Conservation (phyloP, 2,113 vertebrate genomes). For the Mellivora capensis region DNA sequence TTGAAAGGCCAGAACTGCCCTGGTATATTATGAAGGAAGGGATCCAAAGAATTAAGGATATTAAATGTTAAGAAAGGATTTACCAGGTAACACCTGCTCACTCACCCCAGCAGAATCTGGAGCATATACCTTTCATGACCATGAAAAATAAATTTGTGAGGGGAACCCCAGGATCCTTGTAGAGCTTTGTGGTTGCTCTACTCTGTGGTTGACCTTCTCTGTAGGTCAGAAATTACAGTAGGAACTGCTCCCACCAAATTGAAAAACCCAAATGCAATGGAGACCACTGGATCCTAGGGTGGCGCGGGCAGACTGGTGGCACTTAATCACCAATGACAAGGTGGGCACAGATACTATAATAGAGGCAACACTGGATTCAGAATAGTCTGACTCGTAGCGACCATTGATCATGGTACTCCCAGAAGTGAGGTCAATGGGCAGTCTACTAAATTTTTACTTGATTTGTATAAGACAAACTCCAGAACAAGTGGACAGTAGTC, state of each 20-base stretch:
- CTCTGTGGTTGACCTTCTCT: not conserved
- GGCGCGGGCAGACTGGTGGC: not conserved
- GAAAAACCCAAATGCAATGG: not conserved
- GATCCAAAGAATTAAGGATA: not conserved
- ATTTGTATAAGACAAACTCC: not conserved
- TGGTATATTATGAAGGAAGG: not conserved
- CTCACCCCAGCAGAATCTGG: not conserved
- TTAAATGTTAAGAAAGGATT: not conserved
- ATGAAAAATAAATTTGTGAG: not conserved
- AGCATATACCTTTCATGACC: not conserved
- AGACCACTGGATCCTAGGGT: not conserved
- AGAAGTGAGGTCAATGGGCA: not conserved
- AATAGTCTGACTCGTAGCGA: not conserved
- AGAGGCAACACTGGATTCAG: not conserved
- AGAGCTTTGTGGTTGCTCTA: not conserved
- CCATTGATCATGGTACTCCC: not conserved
- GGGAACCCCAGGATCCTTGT: not conserved
- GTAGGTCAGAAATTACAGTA: not conserved
- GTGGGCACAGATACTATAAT: not conserved
- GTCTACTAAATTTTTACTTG: not conserved
- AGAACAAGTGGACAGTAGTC: not conserved
- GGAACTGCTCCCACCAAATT: not conserved
- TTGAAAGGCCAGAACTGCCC: not conserved
- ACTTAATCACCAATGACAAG: not conserved
- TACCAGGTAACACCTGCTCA: not conserved